Evolutionary conservation across 1,140 invertebrate genomes (phyloP).

Genomic region (Scylla paramamosain): DNA sequence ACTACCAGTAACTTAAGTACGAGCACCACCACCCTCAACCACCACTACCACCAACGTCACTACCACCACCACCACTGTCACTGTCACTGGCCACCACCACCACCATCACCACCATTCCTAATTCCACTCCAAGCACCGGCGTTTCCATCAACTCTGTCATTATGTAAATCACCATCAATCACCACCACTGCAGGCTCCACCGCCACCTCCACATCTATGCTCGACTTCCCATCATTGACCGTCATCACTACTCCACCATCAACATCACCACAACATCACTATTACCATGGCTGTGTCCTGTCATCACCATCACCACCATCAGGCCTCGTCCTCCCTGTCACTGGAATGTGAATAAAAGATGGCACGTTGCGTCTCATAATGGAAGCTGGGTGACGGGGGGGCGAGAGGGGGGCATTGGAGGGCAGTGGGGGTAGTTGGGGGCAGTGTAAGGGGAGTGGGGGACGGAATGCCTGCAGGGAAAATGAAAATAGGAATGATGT

Average conservation of each 20-base stretch:
- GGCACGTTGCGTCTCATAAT: not conserved
- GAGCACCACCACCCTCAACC: not conserved
- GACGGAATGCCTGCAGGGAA: constrained; percentile 9
- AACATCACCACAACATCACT: constrained; percentile 11
- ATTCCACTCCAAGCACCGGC: not conserved
- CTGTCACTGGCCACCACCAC: not conserved
- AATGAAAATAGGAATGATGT: constrained; percentile 12
- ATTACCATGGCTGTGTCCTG: not conserved
- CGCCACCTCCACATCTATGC: not conserved
- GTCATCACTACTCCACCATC: not conserved
- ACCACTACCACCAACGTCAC: not conserved
- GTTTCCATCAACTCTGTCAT: constrained; percentile 5
- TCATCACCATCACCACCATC: constrained; percentile 5
- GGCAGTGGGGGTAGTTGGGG: not conserved
- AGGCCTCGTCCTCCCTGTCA: not conserved
- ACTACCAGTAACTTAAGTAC: too few relatives aligned
- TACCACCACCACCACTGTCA: not conserved
- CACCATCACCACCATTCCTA: constrained; percentile 15
- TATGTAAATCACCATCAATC: not conserved
- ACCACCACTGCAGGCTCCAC: not conserved
- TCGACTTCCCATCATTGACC: not conserved
- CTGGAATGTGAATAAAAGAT: constrained; percentile 32
- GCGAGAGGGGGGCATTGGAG: not conserved
- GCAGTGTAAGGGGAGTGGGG: not conserved
- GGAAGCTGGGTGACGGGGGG: not conserved